A percentile compares a stretch with the other conserved stretches of the same genome.
phyloP scores from a whole-genome alignment of 2,797 vertebrate genomes.

The Chelonia mydas region DNA sequence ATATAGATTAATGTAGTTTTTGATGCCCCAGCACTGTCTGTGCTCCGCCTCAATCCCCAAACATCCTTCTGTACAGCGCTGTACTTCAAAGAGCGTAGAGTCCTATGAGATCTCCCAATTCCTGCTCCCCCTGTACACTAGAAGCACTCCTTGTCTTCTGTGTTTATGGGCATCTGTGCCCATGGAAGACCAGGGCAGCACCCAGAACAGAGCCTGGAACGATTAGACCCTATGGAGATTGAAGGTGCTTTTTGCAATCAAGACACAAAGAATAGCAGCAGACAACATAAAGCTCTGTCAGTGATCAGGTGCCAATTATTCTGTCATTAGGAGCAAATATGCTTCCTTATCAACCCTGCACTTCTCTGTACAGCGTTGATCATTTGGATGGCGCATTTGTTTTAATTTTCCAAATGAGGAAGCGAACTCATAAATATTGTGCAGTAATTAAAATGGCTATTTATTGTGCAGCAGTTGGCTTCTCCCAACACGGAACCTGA shows the following conservation, averaged over 20 bases:
- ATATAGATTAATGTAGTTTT: accelerated
- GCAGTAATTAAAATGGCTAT: conserved; percentile 69
- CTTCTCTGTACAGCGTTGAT: conserved; percentile 28
- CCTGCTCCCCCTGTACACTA: neutral
- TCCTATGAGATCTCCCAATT: neutral
- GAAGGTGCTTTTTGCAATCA: neutral
- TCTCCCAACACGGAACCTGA: neutral
- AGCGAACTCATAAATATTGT: conserved; percentile 70
- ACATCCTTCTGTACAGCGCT: accelerated
- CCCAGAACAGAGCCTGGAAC: neutral
- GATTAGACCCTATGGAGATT: neutral
- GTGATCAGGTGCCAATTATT: neutral
- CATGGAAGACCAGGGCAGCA: neutral
- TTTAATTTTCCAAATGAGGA: conserved; percentile 73
- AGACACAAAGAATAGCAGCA: neutral
- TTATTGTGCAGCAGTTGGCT: conserved; percentile 57
- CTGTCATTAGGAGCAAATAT: neutral
- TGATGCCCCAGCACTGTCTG: neutral
- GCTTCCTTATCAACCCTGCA: conserved; percentile 10
- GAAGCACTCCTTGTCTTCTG: neutral
- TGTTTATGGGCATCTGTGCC: neutral
- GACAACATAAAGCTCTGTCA: neutral
- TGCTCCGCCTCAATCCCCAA: neutral
- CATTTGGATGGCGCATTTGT: conserved; percentile 61
- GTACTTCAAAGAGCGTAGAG: neutral